Percentiles rank a stretch among this genome's conserved stretches.
Evolutionary conservation across 2,797 vertebrate genomes (phyloP).

Genomic region (Synanceia verrucosa): DNA sequence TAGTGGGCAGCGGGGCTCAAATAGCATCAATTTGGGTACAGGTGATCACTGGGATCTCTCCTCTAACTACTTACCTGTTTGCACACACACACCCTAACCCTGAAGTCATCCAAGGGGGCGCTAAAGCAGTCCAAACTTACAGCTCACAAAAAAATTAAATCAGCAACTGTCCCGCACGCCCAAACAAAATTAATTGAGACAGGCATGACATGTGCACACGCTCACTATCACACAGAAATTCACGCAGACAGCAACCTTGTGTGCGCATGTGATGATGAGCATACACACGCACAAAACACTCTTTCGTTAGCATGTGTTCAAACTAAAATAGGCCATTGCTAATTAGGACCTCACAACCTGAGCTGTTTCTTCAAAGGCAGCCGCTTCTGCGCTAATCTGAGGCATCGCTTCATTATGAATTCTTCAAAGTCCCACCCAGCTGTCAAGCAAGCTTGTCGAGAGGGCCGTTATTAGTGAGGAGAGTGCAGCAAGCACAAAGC

Average conservation of each 20-base stretch:
- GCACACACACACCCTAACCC: background rate
- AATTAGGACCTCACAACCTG: conserved; percentile 84
- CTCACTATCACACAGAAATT: conserved; percentile 6
- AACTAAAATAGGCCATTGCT: conserved; percentile 82
- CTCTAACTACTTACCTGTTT: background rate
- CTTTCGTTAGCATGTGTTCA: conserved; percentile 66
- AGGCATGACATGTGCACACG: conserved; percentile 1
- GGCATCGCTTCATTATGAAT: conserved; percentile 83
- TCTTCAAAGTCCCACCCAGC: conserved; percentile 82
- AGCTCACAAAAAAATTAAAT: background rate
- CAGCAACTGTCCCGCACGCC: background rate
- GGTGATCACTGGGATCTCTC: conserved; percentile 24
- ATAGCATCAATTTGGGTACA: conserved; percentile 12
- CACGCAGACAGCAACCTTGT: conserved; percentile 21
- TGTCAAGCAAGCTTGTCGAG: conserved; percentile 78
- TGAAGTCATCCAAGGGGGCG: background rate
- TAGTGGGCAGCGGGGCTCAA: background rate
- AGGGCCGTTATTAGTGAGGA: conserved; percentile 74
- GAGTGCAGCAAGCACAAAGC: conserved; percentile 71
- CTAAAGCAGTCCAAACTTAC: conserved; percentile 1
- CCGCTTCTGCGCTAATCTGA: conserved; percentile 78
- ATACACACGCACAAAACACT: conserved; percentile 34
- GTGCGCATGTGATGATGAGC: conserved; percentile 23
- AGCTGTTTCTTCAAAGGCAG: conserved; percentile 83
- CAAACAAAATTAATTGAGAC: conserved; percentile 7